phyloP scores from a whole-genome alignment of 2,888 invertebrate species.

The Nemoura dubitans region DNA sequence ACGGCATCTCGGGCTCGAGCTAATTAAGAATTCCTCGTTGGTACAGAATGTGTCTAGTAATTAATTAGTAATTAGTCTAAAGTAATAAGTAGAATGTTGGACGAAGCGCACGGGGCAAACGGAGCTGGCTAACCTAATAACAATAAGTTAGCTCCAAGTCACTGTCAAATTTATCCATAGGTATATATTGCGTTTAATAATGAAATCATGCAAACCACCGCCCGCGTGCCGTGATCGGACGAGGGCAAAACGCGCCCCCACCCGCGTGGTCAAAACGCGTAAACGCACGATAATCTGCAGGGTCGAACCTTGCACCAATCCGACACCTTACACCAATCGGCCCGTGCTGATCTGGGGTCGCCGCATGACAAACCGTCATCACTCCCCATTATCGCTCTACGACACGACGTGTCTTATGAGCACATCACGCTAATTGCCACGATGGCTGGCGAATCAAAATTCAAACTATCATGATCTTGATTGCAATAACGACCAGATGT shows the following conservation, averaged over 20 bases:
- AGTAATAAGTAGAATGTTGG: background rate
- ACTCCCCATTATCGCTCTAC: background rate
- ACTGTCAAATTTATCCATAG: conserved; percentile 12
- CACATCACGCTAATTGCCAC: background rate
- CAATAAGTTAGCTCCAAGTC: background rate
- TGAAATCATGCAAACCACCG: background rate
- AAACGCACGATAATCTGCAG: background rate
- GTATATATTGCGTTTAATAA: background rate
- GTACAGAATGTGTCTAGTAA: background rate
- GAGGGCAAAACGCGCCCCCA: too few relatives aligned
- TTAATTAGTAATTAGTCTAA: background rate
- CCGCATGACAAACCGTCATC: background rate
- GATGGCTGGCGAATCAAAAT: background rate
- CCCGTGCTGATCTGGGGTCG: background rate
- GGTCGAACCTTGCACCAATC: background rate
- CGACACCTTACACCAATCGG: background rate
- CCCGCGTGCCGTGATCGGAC: too few relatives aligned
- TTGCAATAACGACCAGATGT: conserved; percentile 30
- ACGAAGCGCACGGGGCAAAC: background rate
- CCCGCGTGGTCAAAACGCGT: too few relatives aligned
- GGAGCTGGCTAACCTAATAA: background rate
- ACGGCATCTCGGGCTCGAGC: background rate
- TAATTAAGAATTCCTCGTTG: background rate
- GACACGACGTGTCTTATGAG: background rate
- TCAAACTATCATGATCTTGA: background rate